Base-by-base conservation (phyloP, 2,113 vertebrate genomes). In the Platysternon megacephalum region DNA sequence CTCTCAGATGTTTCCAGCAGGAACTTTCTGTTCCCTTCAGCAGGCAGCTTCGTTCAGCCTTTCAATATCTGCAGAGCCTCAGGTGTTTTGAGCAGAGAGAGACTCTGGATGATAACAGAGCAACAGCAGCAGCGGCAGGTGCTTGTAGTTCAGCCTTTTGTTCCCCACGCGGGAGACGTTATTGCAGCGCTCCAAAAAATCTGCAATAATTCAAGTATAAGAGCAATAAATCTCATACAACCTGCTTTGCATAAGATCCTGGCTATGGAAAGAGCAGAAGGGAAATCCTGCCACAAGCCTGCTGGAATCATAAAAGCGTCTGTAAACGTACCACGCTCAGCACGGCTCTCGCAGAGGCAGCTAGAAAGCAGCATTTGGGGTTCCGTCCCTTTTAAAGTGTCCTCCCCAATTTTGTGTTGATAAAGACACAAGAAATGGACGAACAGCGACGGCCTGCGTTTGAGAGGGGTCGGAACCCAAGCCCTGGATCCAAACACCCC, bases 141-240 rank as follows among this genome's bases (percentile, higher is more conserved):
- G 84, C 83, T 86, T 86, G 91, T 82, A 89, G 85, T 86, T 89
- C 55, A 79, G 82, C 53, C 53, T 88, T 93, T 91, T 90, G 74
- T 93, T 95, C 84, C 58, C 7, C 39, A 42, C 84, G 78, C 2
- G 1, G 82, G 65, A 90, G 74, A 91, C 22, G 1, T 48, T 44
- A 56, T 61, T 93, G 91, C 89, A 84, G 65, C 29, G 3, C 56
- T 78, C 79, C 7, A 24, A 32, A 78, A 32, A 11, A n/a, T 2
- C 42, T 82, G 48, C 19, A 22, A 56, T 39, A 82, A 84, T 89
- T 86, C 61, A 86, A 65, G 85, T 82, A 3, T 51, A 48, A 4
- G 74, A 84, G 55, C 55, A 51, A 52, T 39, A 6, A 29, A 12
- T 79, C 0, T 0, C 32, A 84, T n/a, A 13, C 21, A 9, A 55